Evolutionary conservation across 1,140 invertebrate species (phyloP), one percentile per base, ranked within the genome.

Genomic region (Neodiprion pinetum): DNA sequence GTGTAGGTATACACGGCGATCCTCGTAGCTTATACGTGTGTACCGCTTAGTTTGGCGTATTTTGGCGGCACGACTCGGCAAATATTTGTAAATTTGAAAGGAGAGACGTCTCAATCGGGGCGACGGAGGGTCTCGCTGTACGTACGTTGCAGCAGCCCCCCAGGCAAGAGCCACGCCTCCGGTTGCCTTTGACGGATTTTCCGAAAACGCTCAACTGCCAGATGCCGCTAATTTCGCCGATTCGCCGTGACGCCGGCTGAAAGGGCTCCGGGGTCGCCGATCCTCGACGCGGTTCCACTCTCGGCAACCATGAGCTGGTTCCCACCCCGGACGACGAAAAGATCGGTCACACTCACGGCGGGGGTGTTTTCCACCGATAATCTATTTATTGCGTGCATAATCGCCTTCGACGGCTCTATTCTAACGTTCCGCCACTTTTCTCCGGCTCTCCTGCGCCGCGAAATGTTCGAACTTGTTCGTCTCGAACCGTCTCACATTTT

Each of bases 321-420:
- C 28, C 28, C 28, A 40, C 73, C 73, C 72, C 72, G 75, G 80
- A 81, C 79, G 1, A 1, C 82, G 78, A 80, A 71, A 68, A 75
- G 74, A 86, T 85, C 82, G 80, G 78, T 83, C 80, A 82, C 53
- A 61, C 80, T 78, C 82, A 17, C 82, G 40, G 69, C 77, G 75
- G 81, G 81, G 81, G 76, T 78, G 73, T 71, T 74, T 76, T 72
- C 74, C 53, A 74, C 66, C 84, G 69, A 86, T 86, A 86, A 87
- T 87, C 84, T 86, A 84, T 84, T 87, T 85, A 86, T 84, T 83
- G 84, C 83, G 77, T 85, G 83, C 80, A 85, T 86, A 86, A 85
- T 86, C 80, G 80, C 71, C 75, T 77, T 72, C 61, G 79, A 70
- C 77, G 61, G 49, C 49, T 77, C 70, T 69, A 74, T 78, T 78